Evolutionary conservation across 2,888 invertebrate species (phyloP).

Genomic region (Watsonalla cultraria): DNA sequence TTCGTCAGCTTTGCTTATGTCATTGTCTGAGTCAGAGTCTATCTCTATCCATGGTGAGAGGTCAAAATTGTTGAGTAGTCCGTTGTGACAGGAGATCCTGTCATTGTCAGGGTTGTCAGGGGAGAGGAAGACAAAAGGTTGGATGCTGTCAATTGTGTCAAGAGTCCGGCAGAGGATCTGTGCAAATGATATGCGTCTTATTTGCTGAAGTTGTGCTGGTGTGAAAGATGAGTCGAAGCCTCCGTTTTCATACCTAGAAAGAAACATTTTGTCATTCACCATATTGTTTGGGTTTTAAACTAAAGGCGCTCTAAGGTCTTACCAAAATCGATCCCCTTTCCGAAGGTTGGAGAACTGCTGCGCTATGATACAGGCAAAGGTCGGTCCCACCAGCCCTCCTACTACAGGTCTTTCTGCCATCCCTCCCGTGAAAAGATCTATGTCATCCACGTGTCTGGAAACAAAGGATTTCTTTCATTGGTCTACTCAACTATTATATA

Average conservation of each 20-base stretch:
- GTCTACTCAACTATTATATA: not conserved
- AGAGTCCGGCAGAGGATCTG: constrained; percentile 85
- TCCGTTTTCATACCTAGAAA: constrained; percentile 86
- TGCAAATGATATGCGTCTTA: constrained; percentile 84
- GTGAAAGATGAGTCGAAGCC: constrained; percentile 86
- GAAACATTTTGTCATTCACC: not conserved
- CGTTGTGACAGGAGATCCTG: constrained; percentile 77
- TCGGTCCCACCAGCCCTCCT: constrained; percentile 90
- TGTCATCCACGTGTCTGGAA: constrained; percentile 84
- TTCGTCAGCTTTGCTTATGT: constrained; percentile 54
- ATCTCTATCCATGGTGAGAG: constrained; percentile 81
- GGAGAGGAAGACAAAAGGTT: constrained; percentile 84
- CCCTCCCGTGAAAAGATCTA: constrained; percentile 91
- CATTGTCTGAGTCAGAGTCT: constrained; percentile 53
- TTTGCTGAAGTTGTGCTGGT: constrained; percentile 85
- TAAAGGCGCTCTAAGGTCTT: too few species aligned
- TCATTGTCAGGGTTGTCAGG: constrained; percentile 79
- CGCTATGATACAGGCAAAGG: constrained; percentile 92
- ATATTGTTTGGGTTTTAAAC: not conserved
- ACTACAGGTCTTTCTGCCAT: constrained; percentile 89
- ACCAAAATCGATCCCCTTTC: constrained; percentile 89
- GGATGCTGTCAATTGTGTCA: constrained; percentile 81
- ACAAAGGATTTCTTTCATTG: not conserved
- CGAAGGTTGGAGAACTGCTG: constrained; percentile 89
- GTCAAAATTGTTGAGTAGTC: constrained; percentile 77